Evolutionary conservation across 1,140 invertebrate genomes (phyloP).

Genomic region (Habropoda laboriosa): DNA sequence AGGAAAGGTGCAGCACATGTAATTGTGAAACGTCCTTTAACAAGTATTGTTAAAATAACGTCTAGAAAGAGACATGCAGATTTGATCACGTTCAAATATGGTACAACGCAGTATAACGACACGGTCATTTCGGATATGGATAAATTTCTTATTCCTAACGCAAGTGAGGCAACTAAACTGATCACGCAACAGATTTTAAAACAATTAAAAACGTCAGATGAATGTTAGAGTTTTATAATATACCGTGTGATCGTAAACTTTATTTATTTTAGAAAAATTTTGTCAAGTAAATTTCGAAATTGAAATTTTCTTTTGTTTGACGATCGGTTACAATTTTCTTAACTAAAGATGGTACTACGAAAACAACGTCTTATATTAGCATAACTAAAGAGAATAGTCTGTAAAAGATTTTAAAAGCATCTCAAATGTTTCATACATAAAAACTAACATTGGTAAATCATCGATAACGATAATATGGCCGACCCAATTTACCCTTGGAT

Average conservation of each 20-base stretch:
- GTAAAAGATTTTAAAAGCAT: slow-evolving; percentile 10
- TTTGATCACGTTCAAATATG: slow-evolving; percentile 97
- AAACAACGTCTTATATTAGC: slow-evolving; percentile 8
- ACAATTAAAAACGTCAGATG: slow-evolving; percentile 79
- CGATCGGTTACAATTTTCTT: slow-evolving; percentile 12
- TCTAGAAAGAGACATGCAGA: slow-evolving; percentile 96
- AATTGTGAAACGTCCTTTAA: slow-evolving; percentile 91
- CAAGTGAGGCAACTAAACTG: slow-evolving; percentile 93
- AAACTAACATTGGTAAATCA: slow-evolving; percentile 9
- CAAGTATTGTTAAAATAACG: slow-evolving; percentile 97
- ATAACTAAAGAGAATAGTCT: slow-evolving; percentile 18
- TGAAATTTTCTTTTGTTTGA: slow-evolving; percentile 24
- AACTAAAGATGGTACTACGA: slow-evolving; percentile 41
- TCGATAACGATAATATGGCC: slow-evolving; percentile 13
- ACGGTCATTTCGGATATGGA: slow-evolving; percentile 93
- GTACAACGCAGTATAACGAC: slow-evolving; percentile 87
- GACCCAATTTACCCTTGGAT: slow-evolving; percentile 15
- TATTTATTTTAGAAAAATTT: slow-evolving; percentile 21
- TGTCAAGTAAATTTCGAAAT: slow-evolving; percentile 11
- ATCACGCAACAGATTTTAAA: slow-evolving; percentile 88
- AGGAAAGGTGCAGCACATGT: slow-evolving; percentile 91
- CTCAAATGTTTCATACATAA: slow-evolving; percentile 6
- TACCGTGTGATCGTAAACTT: slow-evolving; percentile 31
- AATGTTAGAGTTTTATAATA: slow-evolving; percentile 36
- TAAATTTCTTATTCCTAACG: slow-evolving; percentile 95